phyloP scores from a whole-genome alignment of 2,888 invertebrate genomes.

The Eudemis profundana region DNA sequence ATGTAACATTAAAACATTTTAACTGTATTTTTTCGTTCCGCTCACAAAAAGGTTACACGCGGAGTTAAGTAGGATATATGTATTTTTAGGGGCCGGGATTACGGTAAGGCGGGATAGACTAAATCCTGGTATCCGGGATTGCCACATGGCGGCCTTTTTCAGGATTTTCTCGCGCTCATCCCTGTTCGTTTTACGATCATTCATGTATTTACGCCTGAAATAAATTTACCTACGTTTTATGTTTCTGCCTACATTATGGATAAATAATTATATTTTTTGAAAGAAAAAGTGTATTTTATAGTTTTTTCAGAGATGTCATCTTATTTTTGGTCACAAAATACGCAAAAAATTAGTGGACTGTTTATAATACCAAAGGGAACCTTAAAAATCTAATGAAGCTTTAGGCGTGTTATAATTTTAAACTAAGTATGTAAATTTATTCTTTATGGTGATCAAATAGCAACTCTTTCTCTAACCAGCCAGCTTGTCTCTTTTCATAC shows the following conservation, averaged over 20 bases:
- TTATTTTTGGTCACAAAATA: no score
- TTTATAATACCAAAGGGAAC: no score
- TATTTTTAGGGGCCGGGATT: constrained; percentile 63
- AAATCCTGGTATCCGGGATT: constrained; percentile 69
- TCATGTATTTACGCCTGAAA: constrained; percentile 30
- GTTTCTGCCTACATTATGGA: no score
- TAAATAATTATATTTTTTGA: background rate
- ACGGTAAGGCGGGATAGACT: constrained; percentile 68
- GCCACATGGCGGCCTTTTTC: constrained; percentile 67
- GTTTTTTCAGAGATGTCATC: no score
- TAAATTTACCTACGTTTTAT: constrained; percentile 6
- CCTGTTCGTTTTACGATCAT: constrained; percentile 49
- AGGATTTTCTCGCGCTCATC: constrained; percentile 64
- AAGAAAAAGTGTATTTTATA: no score
- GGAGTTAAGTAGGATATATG: constrained; percentile 47
- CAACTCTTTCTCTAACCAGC: background rate
- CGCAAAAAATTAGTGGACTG: no score
- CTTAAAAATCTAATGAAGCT: no score
- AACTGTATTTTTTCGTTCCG: constrained; percentile 34
- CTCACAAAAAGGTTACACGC: constrained; percentile 39
- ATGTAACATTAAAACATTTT: constrained; percentile 3
- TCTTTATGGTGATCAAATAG: no score
- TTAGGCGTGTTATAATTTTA: no score
- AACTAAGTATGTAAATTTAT: no score
- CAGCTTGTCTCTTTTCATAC: constrained; percentile 12